A percentile compares a stretch with the other conserved stretches of the same genome.
Conservation (phyloP, 2,888 invertebrate species). For the Polymixis lichenea region DNA sequence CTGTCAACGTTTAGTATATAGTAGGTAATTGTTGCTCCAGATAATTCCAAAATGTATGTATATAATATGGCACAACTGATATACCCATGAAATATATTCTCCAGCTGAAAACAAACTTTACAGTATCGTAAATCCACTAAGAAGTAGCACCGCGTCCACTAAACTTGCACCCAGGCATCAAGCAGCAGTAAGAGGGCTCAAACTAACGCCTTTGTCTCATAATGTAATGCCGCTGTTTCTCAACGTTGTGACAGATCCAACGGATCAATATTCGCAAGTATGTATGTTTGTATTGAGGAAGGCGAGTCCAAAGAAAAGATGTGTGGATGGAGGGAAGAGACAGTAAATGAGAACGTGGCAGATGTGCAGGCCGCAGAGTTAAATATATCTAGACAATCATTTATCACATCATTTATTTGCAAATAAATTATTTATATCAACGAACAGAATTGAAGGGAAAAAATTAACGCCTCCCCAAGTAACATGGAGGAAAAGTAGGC, state of each 20-base stretch:
- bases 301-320: not conserved
- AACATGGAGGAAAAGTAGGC: not conserved
- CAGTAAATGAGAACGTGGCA: too few relatives aligned
- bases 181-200: not conserved
- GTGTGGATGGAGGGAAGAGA: not conserved
- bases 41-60: too few relatives aligned
- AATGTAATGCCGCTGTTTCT: not conserved
- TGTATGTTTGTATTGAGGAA: not conserved
- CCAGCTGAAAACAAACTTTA: not conserved
- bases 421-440: not conserved
- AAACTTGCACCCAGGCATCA: not conserved
- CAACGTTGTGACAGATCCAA: too few relatives aligned
- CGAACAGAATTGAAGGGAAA: not conserved
- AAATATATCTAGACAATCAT: too few relatives aligned
- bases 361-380: not conserved
- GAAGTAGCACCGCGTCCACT: not conserved
- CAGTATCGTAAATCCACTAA: not conserved
- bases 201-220: not conserved
- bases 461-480: not conserved
- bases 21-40: too few relatives aligned
- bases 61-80: not conserved
- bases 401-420: not conserved
- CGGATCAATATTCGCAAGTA: not conserved
- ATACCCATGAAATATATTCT: not conserved
- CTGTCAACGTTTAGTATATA: not conserved